Evolutionary conservation across 2,888 invertebrate species (phyloP).

Genomic region (Drosophila suboccidentalis): DNA sequence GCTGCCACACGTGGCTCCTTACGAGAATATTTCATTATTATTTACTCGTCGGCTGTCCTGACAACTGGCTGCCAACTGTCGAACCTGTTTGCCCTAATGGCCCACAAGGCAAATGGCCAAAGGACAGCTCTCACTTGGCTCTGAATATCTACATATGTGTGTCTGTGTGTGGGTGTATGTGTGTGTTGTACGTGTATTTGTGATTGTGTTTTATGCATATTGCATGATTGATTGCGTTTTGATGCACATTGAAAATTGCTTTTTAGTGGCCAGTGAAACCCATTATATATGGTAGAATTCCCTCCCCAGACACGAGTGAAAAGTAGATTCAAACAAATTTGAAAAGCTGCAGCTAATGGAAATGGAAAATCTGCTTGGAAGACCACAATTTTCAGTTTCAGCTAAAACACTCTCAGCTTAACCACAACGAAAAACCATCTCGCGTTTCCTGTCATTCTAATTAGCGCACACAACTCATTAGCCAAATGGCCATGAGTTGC

Average conservation of each 20-base stretch:
- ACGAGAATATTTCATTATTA: conserved; percentile 29
- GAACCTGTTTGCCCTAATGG: conserved; percentile 21
- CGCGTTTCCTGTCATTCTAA: conserved; percentile 25
- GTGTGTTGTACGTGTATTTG: conserved; percentile 1
- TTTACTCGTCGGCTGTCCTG: conserved; percentile 43
- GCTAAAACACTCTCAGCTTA: conserved; percentile 4
- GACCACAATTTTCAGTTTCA: neutral
- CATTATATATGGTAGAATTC: neutral
- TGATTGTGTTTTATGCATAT: conserved; percentile 45
- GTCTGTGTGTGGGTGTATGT: neutral
- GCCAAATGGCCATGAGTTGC: conserved; percentile 26
- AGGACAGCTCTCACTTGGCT: conserved; percentile 5
- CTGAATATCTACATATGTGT: conserved; percentile 4
- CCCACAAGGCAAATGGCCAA: conserved; percentile 22
- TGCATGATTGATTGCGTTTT: conserved; percentile 73
- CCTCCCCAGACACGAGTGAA: neutral
- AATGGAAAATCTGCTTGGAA: conserved; percentile 4
- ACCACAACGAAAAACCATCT: conserved; percentile 15
- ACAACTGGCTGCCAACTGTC: conserved; percentile 46
- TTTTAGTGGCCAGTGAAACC: conserved; percentile 35
- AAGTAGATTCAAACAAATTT: neutral
- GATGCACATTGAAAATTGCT: conserved; percentile 57
- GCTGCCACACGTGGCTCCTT: conserved; percentile 23
- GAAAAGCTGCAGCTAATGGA: conserved; percentile 2
- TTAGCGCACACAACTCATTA: conserved; percentile 44